A percentile compares a stretch with the other conserved stretches of the same genome.
These are phyloP conservation scores for Gymnocheta viridis DNA, from an alignment of 2,888 invertebrate genomes.

Conservation along the genomic window DNA sequence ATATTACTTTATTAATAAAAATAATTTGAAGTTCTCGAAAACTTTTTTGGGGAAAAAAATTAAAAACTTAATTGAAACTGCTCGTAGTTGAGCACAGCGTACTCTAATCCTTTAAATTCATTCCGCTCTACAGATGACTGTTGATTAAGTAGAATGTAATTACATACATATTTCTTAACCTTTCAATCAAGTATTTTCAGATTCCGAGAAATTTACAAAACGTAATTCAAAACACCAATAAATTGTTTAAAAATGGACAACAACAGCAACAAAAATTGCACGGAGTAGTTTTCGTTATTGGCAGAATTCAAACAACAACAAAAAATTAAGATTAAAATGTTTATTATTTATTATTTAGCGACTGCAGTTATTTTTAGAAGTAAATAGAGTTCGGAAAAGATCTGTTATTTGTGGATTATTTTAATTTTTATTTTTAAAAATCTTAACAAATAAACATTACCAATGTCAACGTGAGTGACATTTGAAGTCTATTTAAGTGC, in stretches of 20 bases:
- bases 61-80: too few species aligned
- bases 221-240: conserved; percentile 28
- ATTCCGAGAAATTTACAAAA: conserved; percentile 35
- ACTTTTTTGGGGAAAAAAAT: too few species aligned
- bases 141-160: conserved; percentile 8
- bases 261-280: neutral
- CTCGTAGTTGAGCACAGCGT: too few species aligned
- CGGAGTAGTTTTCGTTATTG: conserved; percentile 6
- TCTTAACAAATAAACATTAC: too few species aligned
- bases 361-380: neutral
- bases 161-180: conserved; percentile 30
- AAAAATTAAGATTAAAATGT: conserved; percentile 25
- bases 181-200: neutral
- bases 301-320: conserved; percentile 1
- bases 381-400: conserved; percentile 1
- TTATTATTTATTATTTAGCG: neutral
- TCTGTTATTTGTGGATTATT: neutral
- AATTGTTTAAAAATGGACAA: neutral
- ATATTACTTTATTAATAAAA: too few species aligned
- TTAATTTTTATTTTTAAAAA: too few species aligned
- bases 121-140: neutral
- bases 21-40: too few species aligned
- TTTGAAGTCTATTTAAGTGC: too few species aligned
- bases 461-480: too few species aligned
- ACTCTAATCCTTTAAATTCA: neutral